Conservation (phyloP, 2,888 invertebrate genomes). For the Rotaria macrura region DNA sequence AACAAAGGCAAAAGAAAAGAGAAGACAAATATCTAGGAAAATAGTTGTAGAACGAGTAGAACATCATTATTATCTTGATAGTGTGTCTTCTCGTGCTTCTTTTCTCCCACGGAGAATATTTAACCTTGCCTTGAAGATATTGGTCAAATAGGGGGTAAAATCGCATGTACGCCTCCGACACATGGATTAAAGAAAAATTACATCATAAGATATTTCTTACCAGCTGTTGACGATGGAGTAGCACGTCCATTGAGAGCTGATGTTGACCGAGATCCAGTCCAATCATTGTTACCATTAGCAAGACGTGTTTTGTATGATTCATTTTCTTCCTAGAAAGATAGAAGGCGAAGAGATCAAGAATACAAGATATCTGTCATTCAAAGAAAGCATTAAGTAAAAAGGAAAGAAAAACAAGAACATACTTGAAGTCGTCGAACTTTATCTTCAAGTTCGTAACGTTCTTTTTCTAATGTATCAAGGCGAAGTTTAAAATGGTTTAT, state of each 20-base stretch:
- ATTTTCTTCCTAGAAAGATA: neutral
- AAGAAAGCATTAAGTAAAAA: neutral
- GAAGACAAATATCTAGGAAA: neutral
- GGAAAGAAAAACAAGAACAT: neutral
- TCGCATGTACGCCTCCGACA: neutral
- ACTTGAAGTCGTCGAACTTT: conserved; percentile 5
- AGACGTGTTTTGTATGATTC: neutral
- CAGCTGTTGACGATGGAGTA: neutral
- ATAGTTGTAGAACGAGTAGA: neutral
- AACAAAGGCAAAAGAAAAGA: neutral
- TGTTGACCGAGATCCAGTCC: neutral
- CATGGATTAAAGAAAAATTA: neutral
- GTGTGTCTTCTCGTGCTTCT: neutral
- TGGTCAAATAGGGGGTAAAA: neutral
- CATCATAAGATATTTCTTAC: neutral
- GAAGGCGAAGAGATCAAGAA: neutral
- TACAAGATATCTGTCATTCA: neutral
- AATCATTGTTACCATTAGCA: neutral
- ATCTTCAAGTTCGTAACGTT: conserved; percentile 18
- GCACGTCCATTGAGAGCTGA: neutral
- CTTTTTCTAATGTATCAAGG: conserved; percentile 7
- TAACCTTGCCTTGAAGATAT: neutral
- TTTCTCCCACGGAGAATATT: neutral
- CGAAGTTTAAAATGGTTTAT: conserved; percentile 14
- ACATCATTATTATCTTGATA: neutral